Base-by-base conservation (phyloP, 2,888 invertebrate genomes). In the Nymphalis polychloros region DNA sequence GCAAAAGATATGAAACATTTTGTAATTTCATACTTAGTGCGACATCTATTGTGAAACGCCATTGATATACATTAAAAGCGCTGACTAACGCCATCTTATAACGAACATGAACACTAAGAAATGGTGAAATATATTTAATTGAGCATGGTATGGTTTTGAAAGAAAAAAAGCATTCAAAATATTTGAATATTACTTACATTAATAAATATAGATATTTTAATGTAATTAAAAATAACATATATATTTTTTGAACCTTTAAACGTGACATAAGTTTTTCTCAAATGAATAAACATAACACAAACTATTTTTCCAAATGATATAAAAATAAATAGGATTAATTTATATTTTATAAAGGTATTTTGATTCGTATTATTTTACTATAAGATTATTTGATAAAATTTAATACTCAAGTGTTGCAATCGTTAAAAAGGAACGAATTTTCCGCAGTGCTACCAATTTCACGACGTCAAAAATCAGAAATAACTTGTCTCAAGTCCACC, bases 401-500 rank as follows among this genome's bases (percentile, higher is more conserved):
- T 13, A 13, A 13, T 13, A 41, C 4, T 13, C 2, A 2, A 41
- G 41, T 41, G 41, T 41, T 41, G 41, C 13, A 41, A 41, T 31
- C 53, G 19, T 69, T 78, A 64, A 67, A 86, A 84, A 63, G 84
- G 71, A 87, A 81, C 79, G 75, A 53, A 63, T 68, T 64, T 68
- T 68, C 41, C 47, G 46, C 82, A 83, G 80, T 83, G 80, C 80
- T 87, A 82, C 88, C 89, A 89, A 83, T 79, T 63, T 66, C 62
- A 74, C 80, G 78, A 81, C 77, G 78, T 78, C 84, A 84, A 86
- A 85, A 82, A 81, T 84, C 86, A 86, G 86, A 89, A 88, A 89
- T 90, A 87, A 87, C 87, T 89, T 87, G 85, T 93, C 91, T 89
- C 80, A 86, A 85, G 84, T 88, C 94, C 90, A 90, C 94, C 94